Percentiles rank a stretch among this genome's conserved stretches.
phyloP scores from a whole-genome alignment of 2,113 vertebrate genomes.

The Platycercus adscitus region DNA sequence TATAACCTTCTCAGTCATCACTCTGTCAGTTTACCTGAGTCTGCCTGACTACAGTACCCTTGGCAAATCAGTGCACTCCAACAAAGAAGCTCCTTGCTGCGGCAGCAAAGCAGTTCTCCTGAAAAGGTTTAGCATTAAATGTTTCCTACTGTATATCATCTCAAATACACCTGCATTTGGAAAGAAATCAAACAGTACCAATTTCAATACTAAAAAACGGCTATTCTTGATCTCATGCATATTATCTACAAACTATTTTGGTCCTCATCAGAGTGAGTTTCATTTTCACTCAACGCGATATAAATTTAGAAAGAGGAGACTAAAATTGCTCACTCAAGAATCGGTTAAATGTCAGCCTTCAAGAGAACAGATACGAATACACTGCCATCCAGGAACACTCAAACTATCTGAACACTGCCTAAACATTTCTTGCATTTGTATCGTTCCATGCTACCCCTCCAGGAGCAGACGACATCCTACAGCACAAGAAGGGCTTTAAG shows the following conservation, averaged over 20 bases:
- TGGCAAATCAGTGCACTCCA: background rate
- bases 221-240: background rate
- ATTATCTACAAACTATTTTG: background rate
- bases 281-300: rapidly evolving
- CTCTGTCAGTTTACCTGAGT: background rate
- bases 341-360: background rate
- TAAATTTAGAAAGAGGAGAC: background rate
- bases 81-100: background rate
- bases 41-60: background rate
- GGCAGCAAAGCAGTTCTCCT: background rate
- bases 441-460: background rate
- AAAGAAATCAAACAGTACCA: background rate
- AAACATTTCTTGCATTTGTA: background rate
- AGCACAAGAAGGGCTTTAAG: background rate
- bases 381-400: background rate
- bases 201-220: background rate
- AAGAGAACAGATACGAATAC: background rate
- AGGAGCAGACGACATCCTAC: background rate
- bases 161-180: background rate
- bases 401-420: background rate
- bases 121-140: background rate
- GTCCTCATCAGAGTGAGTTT: background rate
- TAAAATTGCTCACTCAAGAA: background rate
- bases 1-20: background rate
- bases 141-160: background rate